Evolutionary conservation across 2,888 invertebrate species (phyloP).

Genomic region (Drosophila glabriapex): DNA sequence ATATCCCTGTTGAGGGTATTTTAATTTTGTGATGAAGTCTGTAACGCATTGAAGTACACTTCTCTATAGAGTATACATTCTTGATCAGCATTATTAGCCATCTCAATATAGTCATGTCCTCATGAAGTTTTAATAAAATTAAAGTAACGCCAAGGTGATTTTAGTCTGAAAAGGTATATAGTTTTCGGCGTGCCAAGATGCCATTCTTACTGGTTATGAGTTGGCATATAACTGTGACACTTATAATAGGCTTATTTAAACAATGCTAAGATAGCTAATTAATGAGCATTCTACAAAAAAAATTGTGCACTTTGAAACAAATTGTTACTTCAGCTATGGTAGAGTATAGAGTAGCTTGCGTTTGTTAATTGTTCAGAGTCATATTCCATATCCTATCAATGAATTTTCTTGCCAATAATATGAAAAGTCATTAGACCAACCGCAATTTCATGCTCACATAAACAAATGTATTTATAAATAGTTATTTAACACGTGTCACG

Average conservation of each 20-base stretch:
- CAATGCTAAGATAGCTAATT: neutral
- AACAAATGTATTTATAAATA: neutral
- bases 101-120: too few species aligned
- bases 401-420: neutral
- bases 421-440: neutral
- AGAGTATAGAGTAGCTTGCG: neutral
- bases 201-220: neutral
- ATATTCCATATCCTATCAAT: neutral
- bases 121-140: too few species aligned
- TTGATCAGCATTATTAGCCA: too few species aligned
- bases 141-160: too few species aligned
- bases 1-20: neutral
- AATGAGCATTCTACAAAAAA: too few species aligned
- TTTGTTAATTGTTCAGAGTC: neutral
- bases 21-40: neutral
- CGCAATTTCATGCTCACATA: too few species aligned
- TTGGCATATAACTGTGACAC: neutral
- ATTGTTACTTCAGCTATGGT: neutral
- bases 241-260: neutral
- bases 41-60: neutral
- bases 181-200: neutral
- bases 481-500: constrained; percentile 16
- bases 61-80: too few species aligned
- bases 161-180: neutral
- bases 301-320: neutral